phyloP scores from a whole-genome alignment of 2,797 vertebrate species.

The Chelidonichthys spinosus region DNA sequence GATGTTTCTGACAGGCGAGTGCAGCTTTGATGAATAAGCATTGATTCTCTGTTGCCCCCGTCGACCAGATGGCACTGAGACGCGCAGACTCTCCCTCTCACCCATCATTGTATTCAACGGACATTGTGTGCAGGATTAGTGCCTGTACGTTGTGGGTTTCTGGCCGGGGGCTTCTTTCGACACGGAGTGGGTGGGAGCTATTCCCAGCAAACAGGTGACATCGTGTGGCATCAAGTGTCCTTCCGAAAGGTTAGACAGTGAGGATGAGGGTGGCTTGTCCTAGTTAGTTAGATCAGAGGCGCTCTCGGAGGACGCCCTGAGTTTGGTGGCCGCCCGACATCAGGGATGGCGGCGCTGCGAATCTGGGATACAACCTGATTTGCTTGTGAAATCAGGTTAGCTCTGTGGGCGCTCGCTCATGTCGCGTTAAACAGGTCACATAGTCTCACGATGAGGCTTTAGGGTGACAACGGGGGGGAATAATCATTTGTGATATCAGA shows the following conservation, averaged over 20 bases:
- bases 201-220: conserved; percentile 73
- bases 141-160: conserved; percentile 36
- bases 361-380: conserved; percentile 73
- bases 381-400: conserved; percentile 75
- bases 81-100: conserved; percentile 24
- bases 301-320: conserved; percentile 60
- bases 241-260: conserved; percentile 56
- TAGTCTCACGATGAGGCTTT: conserved; percentile 14
- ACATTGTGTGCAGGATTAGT: conserved; percentile 61
- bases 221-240: conserved; percentile 71
- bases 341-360: conserved; percentile 38
- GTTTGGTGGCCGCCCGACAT: conserved; percentile 54
- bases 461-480: conserved; percentile 17
- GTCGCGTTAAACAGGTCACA: conserved; percentile 55
- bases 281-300: conserved; percentile 60
- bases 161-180: conserved; percentile 31
- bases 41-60: conserved; percentile 22
- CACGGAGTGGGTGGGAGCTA: conserved; percentile 43
- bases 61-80: conserved; percentile 67
- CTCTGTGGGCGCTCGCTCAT: conserved; percentile 33
- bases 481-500: conserved; percentile 4
- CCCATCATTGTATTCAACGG: conserved; percentile 55
- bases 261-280: conserved; percentile 56
- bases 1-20: conserved; percentile 63
- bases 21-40: conserved; percentile 30